Conservation (phyloP, 2,113 vertebrate species). For the Polypterus senegalus region DNA sequence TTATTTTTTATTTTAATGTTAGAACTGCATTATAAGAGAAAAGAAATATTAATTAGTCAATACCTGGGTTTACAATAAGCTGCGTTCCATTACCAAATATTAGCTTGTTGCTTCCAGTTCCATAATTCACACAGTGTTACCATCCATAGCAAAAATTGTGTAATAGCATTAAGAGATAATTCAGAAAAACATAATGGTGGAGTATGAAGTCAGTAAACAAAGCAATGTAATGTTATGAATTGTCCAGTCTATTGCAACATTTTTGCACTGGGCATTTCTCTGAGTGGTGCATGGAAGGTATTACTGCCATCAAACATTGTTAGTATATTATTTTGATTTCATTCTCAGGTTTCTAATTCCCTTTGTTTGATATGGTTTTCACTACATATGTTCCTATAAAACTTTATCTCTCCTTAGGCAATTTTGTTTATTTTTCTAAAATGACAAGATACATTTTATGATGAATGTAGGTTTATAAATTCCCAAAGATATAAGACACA, state of each 20-base stretch:
- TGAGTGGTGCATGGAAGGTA: background rate
- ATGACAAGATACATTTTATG: too few species aligned
- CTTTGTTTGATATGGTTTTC: too few species aligned
- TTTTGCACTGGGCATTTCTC: background rate
- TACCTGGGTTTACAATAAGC: too few species aligned
- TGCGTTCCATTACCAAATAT: slow-evolving; percentile 1
- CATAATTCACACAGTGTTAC: slow-evolving; percentile 7
- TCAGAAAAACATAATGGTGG: background rate
- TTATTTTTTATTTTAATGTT: background rate
- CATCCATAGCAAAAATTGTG: background rate
- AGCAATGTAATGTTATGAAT: background rate
- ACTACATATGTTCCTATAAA: too few species aligned
- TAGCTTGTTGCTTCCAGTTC: background rate
- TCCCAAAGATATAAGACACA: too few species aligned
- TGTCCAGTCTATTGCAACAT: background rate
- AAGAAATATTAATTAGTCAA: too few species aligned
- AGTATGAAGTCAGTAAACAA: background rate
- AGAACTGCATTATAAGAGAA: too few species aligned
- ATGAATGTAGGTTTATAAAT: too few species aligned
- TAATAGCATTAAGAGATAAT: background rate
- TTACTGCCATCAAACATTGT: background rate
- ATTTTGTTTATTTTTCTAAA: too few species aligned
- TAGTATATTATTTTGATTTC: too few species aligned
- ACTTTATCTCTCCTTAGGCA: too few species aligned
- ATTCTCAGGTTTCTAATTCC: too few species aligned